Evolutionary conservation across 2,113 vertebrate species (phyloP), one percentile per base, ranked within the genome.

Genomic region (Ciconia maguari): DNA sequence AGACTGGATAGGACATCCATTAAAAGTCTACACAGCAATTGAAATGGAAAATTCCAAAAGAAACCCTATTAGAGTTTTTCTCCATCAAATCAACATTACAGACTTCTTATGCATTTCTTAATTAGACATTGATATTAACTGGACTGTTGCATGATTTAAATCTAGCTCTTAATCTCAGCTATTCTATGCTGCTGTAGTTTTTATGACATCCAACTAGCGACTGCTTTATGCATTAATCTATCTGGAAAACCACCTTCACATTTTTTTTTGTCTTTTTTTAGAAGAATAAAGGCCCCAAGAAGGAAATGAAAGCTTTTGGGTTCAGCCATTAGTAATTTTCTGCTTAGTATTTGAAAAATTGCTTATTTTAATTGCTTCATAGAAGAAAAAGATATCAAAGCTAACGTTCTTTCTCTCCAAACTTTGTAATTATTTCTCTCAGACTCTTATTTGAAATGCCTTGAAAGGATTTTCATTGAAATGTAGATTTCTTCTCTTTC

Each of bases 311-410:
- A 97, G 91, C 94, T 94, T 96, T 96, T 96, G 94, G 94, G 94
- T 96, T 94, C 93, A 96, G 87, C 92, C 95, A 97, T 95, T 97
- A 98, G 95, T 97, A 97, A 97, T 97, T 97, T 97, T 96, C 95
- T 96, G 92, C 93, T 98, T 97, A 97, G 93, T 76, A 87, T 96
- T 98, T 97, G 95, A 98, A 98, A 98, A 98, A 97, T 94, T 94
- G 95, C 94, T 95, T 79, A 74, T 95, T 95, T 98, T 97, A 97
- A 97, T 98, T 97, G 96, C 97, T 97, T 98, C 96, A 96, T 90
- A 97, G 96, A 98, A 97, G 91, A 98, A 98, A 98, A 97, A 96
- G 94, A 97, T 95, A 97, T 97, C 97, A 97, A 98, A 98, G 96
- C 96, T 97, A 97, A 98, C 95, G 92, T 92, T 97, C 96, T 96